Percentiles rank a stretch among this genome's conserved stretches.
These are phyloP conservation scores for Diabrotica virgifera DNA, from an alignment of 1,140 invertebrate genomes.

Conservation along the genomic window DNA sequence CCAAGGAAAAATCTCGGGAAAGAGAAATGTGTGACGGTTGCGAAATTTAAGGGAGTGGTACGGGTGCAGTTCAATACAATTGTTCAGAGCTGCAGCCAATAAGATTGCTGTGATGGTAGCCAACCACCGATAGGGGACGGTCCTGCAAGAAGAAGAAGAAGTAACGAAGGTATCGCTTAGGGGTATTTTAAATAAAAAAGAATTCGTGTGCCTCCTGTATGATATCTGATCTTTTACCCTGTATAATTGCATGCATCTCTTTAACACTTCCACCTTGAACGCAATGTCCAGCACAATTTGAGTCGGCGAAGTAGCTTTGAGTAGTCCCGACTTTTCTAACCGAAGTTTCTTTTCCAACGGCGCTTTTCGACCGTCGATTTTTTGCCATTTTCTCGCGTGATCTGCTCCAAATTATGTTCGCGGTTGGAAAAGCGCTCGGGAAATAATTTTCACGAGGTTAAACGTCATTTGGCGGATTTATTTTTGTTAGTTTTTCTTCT, in stretches of 20 bases:
- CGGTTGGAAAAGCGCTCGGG: not conserved
- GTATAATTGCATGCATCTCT: not conserved
- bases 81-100: too few relatives aligned
- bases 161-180: too few relatives aligned
- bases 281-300: not conserved
- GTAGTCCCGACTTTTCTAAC: not conserved
- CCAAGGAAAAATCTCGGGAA: too few relatives aligned
- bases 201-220: too few relatives aligned
- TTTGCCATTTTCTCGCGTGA: not conserved
- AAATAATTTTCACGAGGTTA: not conserved
- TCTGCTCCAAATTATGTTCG: not conserved
- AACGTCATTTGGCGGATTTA: constrained; percentile 2
- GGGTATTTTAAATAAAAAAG: too few relatives aligned
- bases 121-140: too few relatives aligned
- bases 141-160: too few relatives aligned
- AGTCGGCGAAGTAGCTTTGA: not conserved
- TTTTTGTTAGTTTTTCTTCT: not conserved
- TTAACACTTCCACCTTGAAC: not conserved
- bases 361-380: not conserved
- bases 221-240: too few relatives aligned
- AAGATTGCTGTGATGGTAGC: too few relatives aligned
- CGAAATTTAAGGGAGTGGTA: too few relatives aligned
- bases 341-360: not conserved
- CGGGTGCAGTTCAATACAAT: too few relatives aligned
- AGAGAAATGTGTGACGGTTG: too few relatives aligned